A percentile compares a stretch with the other conserved stretches of the same genome.
phyloP scores from a whole-genome alignment of 2,888 invertebrate genomes.

The Drosophila mettleri region DNA sequence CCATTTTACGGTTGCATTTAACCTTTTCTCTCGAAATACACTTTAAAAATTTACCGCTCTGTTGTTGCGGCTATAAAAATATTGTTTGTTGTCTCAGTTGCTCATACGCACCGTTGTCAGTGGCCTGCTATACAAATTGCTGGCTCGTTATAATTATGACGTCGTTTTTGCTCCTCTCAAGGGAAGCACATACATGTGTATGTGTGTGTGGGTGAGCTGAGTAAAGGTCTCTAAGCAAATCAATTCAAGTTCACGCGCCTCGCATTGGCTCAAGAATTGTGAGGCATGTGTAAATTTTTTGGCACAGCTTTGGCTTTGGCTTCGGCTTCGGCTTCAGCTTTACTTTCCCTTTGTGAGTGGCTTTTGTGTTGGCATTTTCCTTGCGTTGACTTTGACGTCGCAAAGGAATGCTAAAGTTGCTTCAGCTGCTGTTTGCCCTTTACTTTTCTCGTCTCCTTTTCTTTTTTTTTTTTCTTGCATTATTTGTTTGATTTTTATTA shows the following conservation, averaged over 20 bases:
- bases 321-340: slow-evolving; percentile 21
- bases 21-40: slow-evolving; percentile 67
- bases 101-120: slow-evolving; percentile 68
- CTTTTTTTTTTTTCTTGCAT: background rate
- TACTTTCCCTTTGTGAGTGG: slow-evolving; percentile 43
- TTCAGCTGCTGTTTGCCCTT: slow-evolving; percentile 45
- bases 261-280: slow-evolving; percentile 49
- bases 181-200: slow-evolving; percentile 10
- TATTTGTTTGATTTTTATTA: slow-evolving; percentile 74
- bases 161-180: slow-evolving; percentile 64
- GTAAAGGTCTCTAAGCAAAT: slow-evolving; percentile 68
- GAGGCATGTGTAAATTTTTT: slow-evolving; percentile 65
- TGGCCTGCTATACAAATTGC: slow-evolving; percentile 61
- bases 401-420: slow-evolving; percentile 43
- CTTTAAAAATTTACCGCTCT: slow-evolving; percentile 69
- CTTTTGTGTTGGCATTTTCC: slow-evolving; percentile 34
- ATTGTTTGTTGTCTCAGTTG: slow-evolving; percentile 48
- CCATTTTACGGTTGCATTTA: slow-evolving; percentile 76
- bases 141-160: slow-evolving; percentile 78
- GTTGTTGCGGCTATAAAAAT: slow-evolving; percentile 68
- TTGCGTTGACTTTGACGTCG: slow-evolving; percentile 44
- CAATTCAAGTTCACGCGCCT: slow-evolving; percentile 78
- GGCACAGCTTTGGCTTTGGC: slow-evolving; percentile 10
- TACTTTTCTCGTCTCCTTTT: background rate
- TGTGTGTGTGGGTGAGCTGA: background rate